phyloP scores from a whole-genome alignment of 1,140 invertebrate species.

The Elymnias hypermnestra region DNA sequence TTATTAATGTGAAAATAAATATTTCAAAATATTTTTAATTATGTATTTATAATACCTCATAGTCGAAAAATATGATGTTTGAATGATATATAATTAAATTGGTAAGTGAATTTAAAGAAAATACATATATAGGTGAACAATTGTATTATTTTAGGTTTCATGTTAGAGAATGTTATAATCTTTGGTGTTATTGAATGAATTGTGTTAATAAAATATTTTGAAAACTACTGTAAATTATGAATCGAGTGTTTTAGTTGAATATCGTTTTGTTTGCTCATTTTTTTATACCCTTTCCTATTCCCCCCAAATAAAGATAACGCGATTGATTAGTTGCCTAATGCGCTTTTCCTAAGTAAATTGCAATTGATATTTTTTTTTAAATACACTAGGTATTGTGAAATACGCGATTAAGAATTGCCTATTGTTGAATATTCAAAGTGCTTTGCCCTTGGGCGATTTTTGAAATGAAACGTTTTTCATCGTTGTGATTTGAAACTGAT shows the following conservation, averaged over 20 bases:
- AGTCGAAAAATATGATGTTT: conserved; percentile 69
- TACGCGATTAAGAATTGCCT: no score
- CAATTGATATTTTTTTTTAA: no score
- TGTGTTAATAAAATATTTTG: conserved; percentile 78
- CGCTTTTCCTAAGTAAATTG: no score
- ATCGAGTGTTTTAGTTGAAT: conserved; percentile 60
- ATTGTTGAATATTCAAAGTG: no score
- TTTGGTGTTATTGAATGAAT: conserved; percentile 78
- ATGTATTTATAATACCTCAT: conserved; percentile 75
- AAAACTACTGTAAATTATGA: conserved; percentile 73
- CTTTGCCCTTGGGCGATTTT: no score
- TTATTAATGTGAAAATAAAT: conserved; percentile 62
- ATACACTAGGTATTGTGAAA: no score
- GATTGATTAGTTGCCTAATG: no score
- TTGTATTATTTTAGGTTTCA: conserved; percentile 75
- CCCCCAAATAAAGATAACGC: no score
- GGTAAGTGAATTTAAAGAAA: conserved; percentile 60
- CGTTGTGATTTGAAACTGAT: no score
- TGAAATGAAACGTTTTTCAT: no score
- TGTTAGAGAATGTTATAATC: conserved; percentile 77
- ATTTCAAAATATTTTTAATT: conserved; percentile 71
- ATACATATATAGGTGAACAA: conserved; percentile 69
- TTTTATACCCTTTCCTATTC: conserved; percentile 10
- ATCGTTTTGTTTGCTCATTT: conserved; percentile 22
- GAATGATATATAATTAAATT: conserved; percentile 73